These are phyloP conservation scores for Heliconius ethilla DNA, from an alignment of 2,888 invertebrate genomes.

Conservation along the genomic window DNA sequence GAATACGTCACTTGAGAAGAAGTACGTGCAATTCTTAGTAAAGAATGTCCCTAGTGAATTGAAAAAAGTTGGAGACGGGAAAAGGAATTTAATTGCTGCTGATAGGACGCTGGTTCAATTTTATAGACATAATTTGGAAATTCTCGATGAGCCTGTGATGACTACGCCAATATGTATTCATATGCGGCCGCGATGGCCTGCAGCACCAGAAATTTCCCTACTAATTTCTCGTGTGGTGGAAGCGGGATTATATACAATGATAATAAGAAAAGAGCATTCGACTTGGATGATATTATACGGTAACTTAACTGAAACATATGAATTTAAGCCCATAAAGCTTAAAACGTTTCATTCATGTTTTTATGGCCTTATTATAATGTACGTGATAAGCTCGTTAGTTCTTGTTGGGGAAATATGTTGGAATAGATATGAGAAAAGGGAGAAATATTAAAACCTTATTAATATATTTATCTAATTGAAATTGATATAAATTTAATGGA, in stretches of 20 bases:
- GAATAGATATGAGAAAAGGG: slow-evolving; percentile 33
- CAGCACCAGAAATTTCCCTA: slow-evolving; percentile 49
- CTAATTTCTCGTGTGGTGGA: slow-evolving; percentile 52
- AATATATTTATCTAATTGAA: neutral
- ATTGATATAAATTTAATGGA: neutral
- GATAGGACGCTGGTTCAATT: slow-evolving; percentile 48
- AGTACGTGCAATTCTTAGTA: slow-evolving; percentile 48
- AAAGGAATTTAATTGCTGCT: slow-evolving; percentile 54
- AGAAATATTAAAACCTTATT: neutral
- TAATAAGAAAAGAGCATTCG: slow-evolving; percentile 10
- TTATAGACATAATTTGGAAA: slow-evolving; percentile 51
- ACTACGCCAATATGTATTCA: slow-evolving; percentile 50
- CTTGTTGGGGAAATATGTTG: slow-evolving; percentile 55
- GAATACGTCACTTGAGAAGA: slow-evolving; percentile 50
- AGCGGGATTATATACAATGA: slow-evolving; percentile 49
- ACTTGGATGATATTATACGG: slow-evolving; percentile 26
- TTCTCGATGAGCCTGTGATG: slow-evolving; percentile 52
- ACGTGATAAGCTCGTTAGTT: slow-evolving; percentile 51
- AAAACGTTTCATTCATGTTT: slow-evolving; percentile 56
- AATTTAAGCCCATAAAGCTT: slow-evolving; percentile 50
- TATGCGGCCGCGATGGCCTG: slow-evolving; percentile 66
- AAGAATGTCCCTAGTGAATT: slow-evolving; percentile 47
- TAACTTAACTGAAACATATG: slow-evolving; percentile 13
- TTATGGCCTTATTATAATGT: slow-evolving; percentile 53
- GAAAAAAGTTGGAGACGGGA: slow-evolving; percentile 53